Evolutionary conservation across 2,888 invertebrate genomes (phyloP).

Genomic region (Cheilosia vulpina): DNA sequence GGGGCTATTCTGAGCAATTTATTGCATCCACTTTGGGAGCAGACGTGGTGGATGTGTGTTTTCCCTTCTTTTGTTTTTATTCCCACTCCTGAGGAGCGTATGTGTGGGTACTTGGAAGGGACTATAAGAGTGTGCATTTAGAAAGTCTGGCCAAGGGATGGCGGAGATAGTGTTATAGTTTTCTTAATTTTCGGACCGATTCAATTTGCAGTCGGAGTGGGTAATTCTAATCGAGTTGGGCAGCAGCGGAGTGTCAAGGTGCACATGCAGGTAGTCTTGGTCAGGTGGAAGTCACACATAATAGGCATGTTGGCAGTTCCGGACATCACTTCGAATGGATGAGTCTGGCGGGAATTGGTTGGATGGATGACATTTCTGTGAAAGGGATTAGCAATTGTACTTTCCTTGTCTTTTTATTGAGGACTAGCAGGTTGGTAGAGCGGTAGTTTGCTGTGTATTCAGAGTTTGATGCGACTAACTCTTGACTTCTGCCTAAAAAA

Average conservation of each 20-base stretch:
- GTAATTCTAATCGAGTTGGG: constrained; percentile 47
- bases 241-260: no score
- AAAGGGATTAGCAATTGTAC: background rate
- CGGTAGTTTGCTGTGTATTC: no score
- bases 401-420: no score
- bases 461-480: no score
- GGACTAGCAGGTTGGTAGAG: no score
- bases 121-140: constrained; percentile 27
- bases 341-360: constrained; percentile 1
- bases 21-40: constrained; percentile 60
- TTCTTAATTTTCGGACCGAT: constrained; percentile 60
- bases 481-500: no score
- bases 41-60: constrained; percentile 31
- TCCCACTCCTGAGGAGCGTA: no score
- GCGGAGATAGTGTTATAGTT: constrained; percentile 22
- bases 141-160: constrained; percentile 50
- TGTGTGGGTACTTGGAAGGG: background rate
- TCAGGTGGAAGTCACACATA: constrained; percentile 25
- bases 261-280: background rate
- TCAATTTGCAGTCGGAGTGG: constrained; percentile 60
- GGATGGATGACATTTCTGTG: constrained; percentile 13
- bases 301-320: background rate
- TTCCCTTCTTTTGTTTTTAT: background rate
- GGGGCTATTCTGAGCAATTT: constrained; percentile 52
- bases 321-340: constrained; percentile 31